Evolutionary conservation across 2,797 vertebrate genomes (phyloP), one percentile per base, ranked within the genome.

Genomic region (Anabacerthia variegaticeps): DNA sequence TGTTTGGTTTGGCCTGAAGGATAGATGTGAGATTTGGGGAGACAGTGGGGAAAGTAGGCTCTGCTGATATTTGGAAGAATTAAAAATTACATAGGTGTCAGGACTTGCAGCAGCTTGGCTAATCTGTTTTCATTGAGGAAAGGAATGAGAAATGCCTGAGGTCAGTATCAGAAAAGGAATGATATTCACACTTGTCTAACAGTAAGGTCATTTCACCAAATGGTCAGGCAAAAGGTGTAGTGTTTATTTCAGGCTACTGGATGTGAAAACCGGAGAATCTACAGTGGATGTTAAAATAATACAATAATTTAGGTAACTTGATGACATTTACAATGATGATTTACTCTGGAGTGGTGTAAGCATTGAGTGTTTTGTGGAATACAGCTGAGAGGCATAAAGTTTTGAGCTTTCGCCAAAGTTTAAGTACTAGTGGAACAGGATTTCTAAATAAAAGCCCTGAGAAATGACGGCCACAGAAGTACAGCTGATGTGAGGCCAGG

Each of bases 361-460:
- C 23, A 27, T 36, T 36, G 37, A 27, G 41, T 78, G 44, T 52
- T 90, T 84, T 89, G 49, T 2, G 2, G 93, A 83, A 80, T 34
- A 36, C 41, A 58, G 41, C 75, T 21, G 17, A 63, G 39, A 85
- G 54, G 65, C 76, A 24, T 61, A 24, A 89, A 79, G 27, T 71
- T 91, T 95, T 96, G 93, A 85, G 61, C 43, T 92, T 54, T 51
- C 68, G 91, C 82, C 89, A 75, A 65, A 72, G 15, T 81, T 54
- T 92, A 73, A 78, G 20, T 91, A 77, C 30, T 54, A 34, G 79
- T 72, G n/a, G 82, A 83, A 85, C 72, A 83, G 61, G 68, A 80
- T 94, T 92, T 94, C 49, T 71, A 26, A 62, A 48, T 79, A 79
- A 67, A 91, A 85, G 41, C 26, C 62, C 18, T 43, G 46, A 78